Evolutionary conservation across 2,888 invertebrate species (phyloP).

Genomic region (Melanchra persicariae): DNA sequence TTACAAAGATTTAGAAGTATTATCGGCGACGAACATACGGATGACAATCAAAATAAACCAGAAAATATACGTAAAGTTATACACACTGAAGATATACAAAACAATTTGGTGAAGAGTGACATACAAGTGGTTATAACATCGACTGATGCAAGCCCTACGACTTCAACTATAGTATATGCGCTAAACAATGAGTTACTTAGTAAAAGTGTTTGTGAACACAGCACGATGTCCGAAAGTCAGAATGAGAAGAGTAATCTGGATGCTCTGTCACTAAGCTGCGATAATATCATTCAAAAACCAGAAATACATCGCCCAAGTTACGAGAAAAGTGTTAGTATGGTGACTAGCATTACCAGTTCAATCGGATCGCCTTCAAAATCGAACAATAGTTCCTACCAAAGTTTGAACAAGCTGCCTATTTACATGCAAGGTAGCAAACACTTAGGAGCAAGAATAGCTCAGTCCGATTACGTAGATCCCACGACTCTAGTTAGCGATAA

Average conservation of each 20-base stretch:
- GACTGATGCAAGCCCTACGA: slow-evolving; percentile 79
- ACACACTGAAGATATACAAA: slow-evolving; percentile 71
- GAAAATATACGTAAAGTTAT: slow-evolving; percentile 67
- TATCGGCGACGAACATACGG: slow-evolving; percentile 87
- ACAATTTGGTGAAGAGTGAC: slow-evolving; percentile 76
- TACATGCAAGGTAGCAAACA: slow-evolving; percentile 95
- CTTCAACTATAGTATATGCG: slow-evolving; percentile 76
- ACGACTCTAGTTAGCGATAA: slow-evolving; percentile 91
- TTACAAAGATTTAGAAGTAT: slow-evolving; percentile 88
- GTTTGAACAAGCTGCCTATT: slow-evolving; percentile 88
- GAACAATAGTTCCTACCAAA: slow-evolving; percentile 84
- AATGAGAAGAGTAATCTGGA: slow-evolving; percentile 85
- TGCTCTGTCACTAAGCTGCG: slow-evolving; percentile 83
- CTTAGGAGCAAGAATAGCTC: slow-evolving; percentile 96
- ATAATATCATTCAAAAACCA: slow-evolving; percentile 80
- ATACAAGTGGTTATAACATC: slow-evolving; percentile 85
- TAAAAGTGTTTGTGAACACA: slow-evolving; percentile 84
- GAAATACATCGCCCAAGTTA: slow-evolving; percentile 75
- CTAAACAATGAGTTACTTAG: slow-evolving; percentile 79
- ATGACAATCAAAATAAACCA: slow-evolving; percentile 80
- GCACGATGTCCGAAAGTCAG: slow-evolving; percentile 82
- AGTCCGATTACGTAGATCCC: slow-evolving; percentile 96
- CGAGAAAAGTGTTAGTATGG: slow-evolving; percentile 84
- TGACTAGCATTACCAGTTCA: slow-evolving; percentile 78
- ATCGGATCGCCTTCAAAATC: slow-evolving; percentile 81